Conservation (phyloP, 2,888 invertebrate species). For the Xylota sylvarum region DNA sequence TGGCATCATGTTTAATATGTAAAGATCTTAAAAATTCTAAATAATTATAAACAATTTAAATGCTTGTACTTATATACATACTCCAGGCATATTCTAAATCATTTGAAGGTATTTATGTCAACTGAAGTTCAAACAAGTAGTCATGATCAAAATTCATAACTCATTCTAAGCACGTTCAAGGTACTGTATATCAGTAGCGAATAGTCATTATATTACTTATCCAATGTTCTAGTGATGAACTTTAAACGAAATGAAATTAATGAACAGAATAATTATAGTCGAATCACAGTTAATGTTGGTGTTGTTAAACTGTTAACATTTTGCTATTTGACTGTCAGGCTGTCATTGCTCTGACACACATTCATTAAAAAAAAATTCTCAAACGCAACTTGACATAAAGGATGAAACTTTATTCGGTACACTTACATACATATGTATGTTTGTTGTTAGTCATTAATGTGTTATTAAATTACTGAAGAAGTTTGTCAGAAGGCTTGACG, state of each 20-base stretch:
- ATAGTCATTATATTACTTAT: slow-evolving; percentile 5
- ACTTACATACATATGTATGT: too few species aligned
- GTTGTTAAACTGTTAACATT: too few species aligned
- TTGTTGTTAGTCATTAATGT: too few species aligned
- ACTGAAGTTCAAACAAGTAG: background rate
- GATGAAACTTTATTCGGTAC: too few species aligned
- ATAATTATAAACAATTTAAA: background rate
- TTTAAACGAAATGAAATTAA: slow-evolving; percentile 9
- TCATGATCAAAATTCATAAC: slow-evolving; percentile 20
- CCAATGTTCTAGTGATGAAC: slow-evolving; percentile 37
- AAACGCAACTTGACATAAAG: too few species aligned
- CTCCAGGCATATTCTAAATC: slow-evolving; percentile 2
- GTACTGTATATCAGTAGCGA: slow-evolving; percentile 13
- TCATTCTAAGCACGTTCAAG: slow-evolving; percentile 52
- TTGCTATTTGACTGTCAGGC: too few species aligned
- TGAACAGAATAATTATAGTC: background rate
- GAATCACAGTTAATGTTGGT: too few species aligned
- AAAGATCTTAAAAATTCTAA: background rate
- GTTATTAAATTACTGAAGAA: too few species aligned
- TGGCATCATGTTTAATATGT: background rate
- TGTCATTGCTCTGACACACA: too few species aligned
- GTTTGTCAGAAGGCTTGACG: too few species aligned
- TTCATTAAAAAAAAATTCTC: too few species aligned
- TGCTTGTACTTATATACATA: background rate
- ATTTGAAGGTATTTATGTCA: background rate